Conservation (phyloP, 2,797 vertebrate genomes). For the Danio choprae region DNA sequence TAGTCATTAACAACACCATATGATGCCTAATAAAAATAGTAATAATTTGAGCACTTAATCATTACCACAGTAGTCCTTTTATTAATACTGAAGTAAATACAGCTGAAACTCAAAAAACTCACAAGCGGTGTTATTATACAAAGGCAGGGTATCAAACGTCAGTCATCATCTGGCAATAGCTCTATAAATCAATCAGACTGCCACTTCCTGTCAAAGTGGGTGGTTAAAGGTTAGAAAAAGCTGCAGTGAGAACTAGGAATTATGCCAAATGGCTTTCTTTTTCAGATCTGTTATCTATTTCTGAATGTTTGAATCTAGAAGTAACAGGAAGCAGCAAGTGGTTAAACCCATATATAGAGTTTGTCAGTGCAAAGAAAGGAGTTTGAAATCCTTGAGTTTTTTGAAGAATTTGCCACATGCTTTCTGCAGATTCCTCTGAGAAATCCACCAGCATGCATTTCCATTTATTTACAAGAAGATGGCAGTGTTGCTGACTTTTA, state of each 20-base stretch:
- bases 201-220: background rate
- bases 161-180: background rate
- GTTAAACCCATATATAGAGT: background rate
- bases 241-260: background rate
- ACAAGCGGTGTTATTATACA: too few species aligned
- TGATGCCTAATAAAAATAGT: too few species aligned
- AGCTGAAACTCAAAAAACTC: too few species aligned
- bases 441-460: conserved; percentile 66
- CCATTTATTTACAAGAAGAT: conserved; percentile 76
- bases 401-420: background rate
- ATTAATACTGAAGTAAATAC: too few species aligned
- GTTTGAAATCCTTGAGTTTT: background rate
- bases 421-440: background rate
- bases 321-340: background rate
- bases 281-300: background rate
- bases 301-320: background rate
- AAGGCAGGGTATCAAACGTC: too few species aligned
- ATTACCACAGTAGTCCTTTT: too few species aligned
- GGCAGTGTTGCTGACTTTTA: conserved; percentile 81
- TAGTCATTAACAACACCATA: too few species aligned
- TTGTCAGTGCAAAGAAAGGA: background rate
- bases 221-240: background rate
- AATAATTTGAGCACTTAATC: too few species aligned
- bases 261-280: too few species aligned
- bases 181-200: background rate